These are phyloP conservation scores for Dallia pectoralis DNA, from an alignment of 2,797 vertebrate genomes.

Conservation along the genomic window DNA sequence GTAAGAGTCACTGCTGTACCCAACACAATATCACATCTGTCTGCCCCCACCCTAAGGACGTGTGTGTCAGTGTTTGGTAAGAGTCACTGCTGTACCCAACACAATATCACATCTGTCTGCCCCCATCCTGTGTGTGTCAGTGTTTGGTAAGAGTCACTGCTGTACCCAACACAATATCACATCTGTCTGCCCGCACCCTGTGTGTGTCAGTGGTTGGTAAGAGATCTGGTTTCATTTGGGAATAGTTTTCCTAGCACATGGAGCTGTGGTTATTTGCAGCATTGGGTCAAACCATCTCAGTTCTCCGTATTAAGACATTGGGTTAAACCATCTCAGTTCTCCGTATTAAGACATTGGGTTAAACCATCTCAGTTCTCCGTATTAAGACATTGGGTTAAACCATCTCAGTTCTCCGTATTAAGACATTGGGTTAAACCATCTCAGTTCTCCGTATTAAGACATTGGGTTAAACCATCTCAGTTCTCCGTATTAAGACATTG, in stretches of 20 bases:
- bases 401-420: too few relatives aligned
- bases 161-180: constrained; percentile 23
- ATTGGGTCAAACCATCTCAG: constrained; percentile 24
- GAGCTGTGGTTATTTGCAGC: constrained; percentile 21
- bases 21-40: constrained; percentile 44
- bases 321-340: too few relatives aligned
- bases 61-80: constrained; percentile 75
- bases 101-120: constrained; percentile 57
- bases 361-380: constrained; percentile 37
- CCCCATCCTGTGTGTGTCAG: constrained; percentile 59
- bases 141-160: constrained; percentile 63
- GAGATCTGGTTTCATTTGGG: constrained; percentile 36
- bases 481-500: constrained; percentile 42
- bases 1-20: constrained; percentile 46
- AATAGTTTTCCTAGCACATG: constrained; percentile 35
- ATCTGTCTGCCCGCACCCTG: constrained; percentile 50
- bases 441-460: constrained; percentile 32
- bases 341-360: too few relatives aligned
- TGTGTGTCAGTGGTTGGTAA: constrained; percentile 74
- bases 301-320: constrained; percentile 42
- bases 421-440: constrained; percentile 49
- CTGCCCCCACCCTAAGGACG: constrained; percentile 50
- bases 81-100: constrained; percentile 19
- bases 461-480: constrained; percentile 24
- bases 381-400: constrained; percentile 41